phyloP scores from a whole-genome alignment of 1,140 invertebrate genomes.

The Scaptomyza montana region DNA sequence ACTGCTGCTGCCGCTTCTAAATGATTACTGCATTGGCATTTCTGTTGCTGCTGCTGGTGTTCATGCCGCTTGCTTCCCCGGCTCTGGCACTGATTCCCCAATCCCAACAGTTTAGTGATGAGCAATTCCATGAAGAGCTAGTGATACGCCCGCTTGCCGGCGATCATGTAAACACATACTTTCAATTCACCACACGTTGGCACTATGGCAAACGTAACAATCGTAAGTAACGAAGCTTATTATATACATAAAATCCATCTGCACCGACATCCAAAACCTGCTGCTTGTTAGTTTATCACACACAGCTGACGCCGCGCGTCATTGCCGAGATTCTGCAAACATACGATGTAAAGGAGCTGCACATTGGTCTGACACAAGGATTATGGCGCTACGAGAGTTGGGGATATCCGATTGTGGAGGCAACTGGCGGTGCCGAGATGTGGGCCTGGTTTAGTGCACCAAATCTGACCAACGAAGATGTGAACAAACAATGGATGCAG shows the following conservation, averaged over 20 bases:
- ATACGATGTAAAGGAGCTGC: conserved; percentile 94
- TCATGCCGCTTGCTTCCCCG: conserved; percentile 2
- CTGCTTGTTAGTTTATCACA: conserved; percentile 89
- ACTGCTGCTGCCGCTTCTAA: conserved; percentile 9
- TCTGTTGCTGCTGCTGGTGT: conserved; percentile 23
- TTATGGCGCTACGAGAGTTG: conserved; percentile 96
- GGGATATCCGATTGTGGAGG: conserved; percentile 95
- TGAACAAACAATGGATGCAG: conserved; percentile 94
- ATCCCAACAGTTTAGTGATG: conserved; percentile 71
- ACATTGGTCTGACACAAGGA: conserved; percentile 95
- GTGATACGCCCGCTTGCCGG: conserved; percentile 90
- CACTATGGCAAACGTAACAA: conserved; percentile 85
- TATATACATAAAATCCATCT: neutral
- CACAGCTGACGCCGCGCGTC: conserved; percentile 94
- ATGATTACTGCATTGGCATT: conserved; percentile 23
- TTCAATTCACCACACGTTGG: conserved; percentile 93
- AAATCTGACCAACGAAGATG: conserved; percentile 84
- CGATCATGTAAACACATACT: conserved; percentile 92
- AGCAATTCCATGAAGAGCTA: conserved; percentile 91
- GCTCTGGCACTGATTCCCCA: conserved; percentile 8
- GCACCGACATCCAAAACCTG: neutral
- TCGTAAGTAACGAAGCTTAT: conserved; percentile 84
- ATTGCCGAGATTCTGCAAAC: conserved; percentile 94
- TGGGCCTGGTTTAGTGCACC: conserved; percentile 93
- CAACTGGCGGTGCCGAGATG: conserved; percentile 96